phyloP scores from a whole-genome alignment of 2,888 invertebrate genomes.

The Hipparchia semele region DNA sequence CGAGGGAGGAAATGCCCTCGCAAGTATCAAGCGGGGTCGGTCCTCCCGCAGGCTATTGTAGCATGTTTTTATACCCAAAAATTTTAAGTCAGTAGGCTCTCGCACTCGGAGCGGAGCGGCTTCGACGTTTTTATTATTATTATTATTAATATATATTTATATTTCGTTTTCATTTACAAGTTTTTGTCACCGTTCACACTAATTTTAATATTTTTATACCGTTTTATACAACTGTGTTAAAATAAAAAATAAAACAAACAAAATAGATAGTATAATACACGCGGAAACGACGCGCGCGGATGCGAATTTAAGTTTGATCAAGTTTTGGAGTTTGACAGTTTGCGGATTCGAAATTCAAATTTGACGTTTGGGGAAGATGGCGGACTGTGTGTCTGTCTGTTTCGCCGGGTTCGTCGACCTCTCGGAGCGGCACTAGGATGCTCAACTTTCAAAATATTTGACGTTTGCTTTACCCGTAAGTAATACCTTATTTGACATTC shows the following conservation, averaged over 20 bases:
- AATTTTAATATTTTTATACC: conserved; percentile 84
- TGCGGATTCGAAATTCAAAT: conserved; percentile 60
- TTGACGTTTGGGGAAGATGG: conserved; percentile 74
- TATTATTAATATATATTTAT: conserved; percentile 76
- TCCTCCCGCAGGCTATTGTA: conserved; percentile 79
- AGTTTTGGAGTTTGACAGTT: conserved; percentile 68
- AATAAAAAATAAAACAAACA: neutral
- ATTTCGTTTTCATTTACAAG: conserved; percentile 83
- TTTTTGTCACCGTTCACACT: conserved; percentile 76
- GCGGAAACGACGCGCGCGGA: conserved; percentile 38
- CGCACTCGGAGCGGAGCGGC: conserved; percentile 80
- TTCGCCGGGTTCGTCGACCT: conserved; percentile 71
- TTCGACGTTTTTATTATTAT: conserved; percentile 80
- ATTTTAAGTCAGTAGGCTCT: conserved; percentile 84
- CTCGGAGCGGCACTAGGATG: conserved; percentile 63
- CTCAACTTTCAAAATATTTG: conserved; percentile 78
- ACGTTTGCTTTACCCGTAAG: conserved; percentile 78
- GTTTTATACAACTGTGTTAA: conserved; percentile 81
- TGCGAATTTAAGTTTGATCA: conserved; percentile 52
- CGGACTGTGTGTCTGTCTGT: conserved; percentile 73
- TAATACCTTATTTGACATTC: conserved; percentile 42
- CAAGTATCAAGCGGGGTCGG: conserved; percentile 68
- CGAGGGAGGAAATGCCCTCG: conserved; percentile 35
- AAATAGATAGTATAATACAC: conserved; percentile 74
- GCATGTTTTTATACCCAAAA: conserved; percentile 84